Evolutionary conservation across 2,888 invertebrate genomes (phyloP), one percentile per base, ranked within the genome.

Genomic region (Panzeria rudis): DNA sequence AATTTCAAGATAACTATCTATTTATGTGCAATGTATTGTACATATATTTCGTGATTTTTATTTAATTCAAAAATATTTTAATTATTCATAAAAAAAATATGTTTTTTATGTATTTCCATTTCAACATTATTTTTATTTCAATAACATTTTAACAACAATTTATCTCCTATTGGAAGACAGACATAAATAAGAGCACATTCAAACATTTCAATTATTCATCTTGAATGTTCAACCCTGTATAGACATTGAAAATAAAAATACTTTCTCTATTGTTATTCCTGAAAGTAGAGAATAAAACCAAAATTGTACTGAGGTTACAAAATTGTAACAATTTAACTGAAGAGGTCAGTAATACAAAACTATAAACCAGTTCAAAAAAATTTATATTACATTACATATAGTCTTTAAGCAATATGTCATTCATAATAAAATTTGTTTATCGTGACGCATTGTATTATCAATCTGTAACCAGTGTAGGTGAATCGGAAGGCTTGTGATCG

Each of bases 341-440:
- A 82, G 82, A 82, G 85, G 85, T 79, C 82, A 85, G 59, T 82
- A 85, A 71, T 78, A 71, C 72, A 73, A 77, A 59, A 29, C 35
- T 54, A 54, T 29, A n/a, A 56, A 56, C 5, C 2, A 29, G 1
- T 2, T 7, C 0, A 5, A 38, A 38, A 41, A 62, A 17, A 59
- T 35, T 9, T 61, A 35, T 29, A 56, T 56, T 11, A 61, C 38
- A 38, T 38, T 35, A 61, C 35, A n/a, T 17, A 56, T 17, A 68
- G 32, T 23, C 35, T 7, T 23, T 52, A 13, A 20, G 35, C 13
- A 35, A 35, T 59, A 17, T 29, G 35, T 35, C 32, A 76, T 32
- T 66, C 64, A 54, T 64, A 13, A 41, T 54, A 54, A 23, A 54
- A 68, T 38, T 35, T 72, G 32, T 35, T 62, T 15, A 54, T 41